Conservation (phyloP, 2,888 invertebrate genomes). For the Pandemis corylana region DNA sequence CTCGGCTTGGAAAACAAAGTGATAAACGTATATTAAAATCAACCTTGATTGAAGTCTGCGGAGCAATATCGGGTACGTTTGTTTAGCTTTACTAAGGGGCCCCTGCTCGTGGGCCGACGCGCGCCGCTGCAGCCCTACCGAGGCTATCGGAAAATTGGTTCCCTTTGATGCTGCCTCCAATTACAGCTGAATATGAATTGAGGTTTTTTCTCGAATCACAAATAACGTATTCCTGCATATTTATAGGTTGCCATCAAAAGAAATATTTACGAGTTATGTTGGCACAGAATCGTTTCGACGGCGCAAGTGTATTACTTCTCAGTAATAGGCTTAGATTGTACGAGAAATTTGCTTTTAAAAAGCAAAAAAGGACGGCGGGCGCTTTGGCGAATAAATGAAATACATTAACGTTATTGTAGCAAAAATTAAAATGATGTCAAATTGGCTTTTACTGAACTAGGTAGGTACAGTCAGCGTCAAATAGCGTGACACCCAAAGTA, state of each 20-base stretch:
- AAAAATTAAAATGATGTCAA: neutral
- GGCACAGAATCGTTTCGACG: conserved; percentile 8
- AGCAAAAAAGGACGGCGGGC: conserved; percentile 1
- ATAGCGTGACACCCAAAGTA: too few species aligned
- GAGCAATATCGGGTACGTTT: conserved; percentile 16
- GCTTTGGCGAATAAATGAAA: conserved; percentile 7
- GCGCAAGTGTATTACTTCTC: conserved; percentile 17
- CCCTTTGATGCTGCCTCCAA: conserved; percentile 52
- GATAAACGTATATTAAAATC: conserved; percentile 3
- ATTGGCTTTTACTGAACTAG: neutral
- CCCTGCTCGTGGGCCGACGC: neutral
- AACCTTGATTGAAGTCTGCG: neutral
- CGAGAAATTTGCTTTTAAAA: conserved; percentile 1
- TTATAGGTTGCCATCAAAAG: conserved; percentile 24
- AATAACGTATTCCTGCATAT: conserved; percentile 23
- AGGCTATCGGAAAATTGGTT: conserved; percentile 48
- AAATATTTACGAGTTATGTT: conserved; percentile 19
- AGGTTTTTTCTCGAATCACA: conserved; percentile 41
- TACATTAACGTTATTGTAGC: conserved; percentile 4
- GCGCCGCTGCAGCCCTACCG: conserved; percentile 42
- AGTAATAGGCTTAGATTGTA: conserved; percentile 9
- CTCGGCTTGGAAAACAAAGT: conserved; percentile 5
- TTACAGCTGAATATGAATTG: conserved; percentile 49
- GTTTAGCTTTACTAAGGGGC: conserved; percentile 5
- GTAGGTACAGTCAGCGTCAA: too few species aligned